Evolutionary conservation across 2,113 vertebrate species (phyloP), one percentile per base, ranked within the genome.

Genomic region (Formicarius rufipectus): DNA sequence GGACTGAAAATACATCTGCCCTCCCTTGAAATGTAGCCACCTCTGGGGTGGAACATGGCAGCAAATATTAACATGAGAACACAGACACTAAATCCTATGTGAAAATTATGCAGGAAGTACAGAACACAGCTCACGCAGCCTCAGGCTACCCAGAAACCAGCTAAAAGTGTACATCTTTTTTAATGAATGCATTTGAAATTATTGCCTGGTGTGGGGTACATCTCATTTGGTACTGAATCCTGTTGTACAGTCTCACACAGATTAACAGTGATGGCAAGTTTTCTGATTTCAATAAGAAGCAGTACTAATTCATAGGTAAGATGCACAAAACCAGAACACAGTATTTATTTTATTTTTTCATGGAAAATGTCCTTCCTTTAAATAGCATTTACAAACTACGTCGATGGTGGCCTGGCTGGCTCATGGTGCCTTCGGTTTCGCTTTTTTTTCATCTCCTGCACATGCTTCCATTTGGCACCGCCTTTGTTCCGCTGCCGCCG

Each of bases 401-500:
- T 98, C 15, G 98, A 96, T 1, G 62, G 92, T 79, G 37, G 96
- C 67, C 55, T 92, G 89, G 37, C 95, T 73, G 91, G 89, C 55
- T 97, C 97, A 45, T 99, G 99, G 94, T 99, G 99, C 64, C 99
- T 97, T 88, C 99, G 97, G 91, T 99, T 99, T 83, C 99, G 96
- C 93, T 97, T 99, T 97, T 99, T 99, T 97, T 99, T 99, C 95
- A 99, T 98, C 95, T 99, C 99, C 96, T 99, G 99, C 59, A 99
- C 97, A 67, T 99, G 99, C 95, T 99, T 99, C 99, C 99, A 99
- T 83, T 99, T 99, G 22, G 98, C 97, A 90, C 97, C 73, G 14
- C 97, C 97, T 97, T 98, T 98, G 96, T 97, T 98, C 84, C 98
- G 80, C 96, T 96, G 96, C 84, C 97, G 98, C 20, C 98, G 98